Conservation (phyloP, 2,113 vertebrate genomes). For the Aleadryas rufinucha region DNA sequence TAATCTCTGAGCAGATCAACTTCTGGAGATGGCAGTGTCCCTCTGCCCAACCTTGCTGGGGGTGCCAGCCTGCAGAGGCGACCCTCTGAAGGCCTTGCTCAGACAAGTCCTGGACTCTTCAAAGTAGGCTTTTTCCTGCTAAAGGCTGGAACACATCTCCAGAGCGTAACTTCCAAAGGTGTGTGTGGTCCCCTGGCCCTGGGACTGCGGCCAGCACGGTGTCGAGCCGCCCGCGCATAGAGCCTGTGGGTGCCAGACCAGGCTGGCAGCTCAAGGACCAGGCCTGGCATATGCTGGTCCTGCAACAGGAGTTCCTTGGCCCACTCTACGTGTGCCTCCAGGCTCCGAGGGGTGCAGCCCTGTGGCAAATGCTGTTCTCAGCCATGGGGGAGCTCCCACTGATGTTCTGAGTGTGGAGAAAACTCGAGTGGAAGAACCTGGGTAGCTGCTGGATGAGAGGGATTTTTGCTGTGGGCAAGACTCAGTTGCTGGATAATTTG, state of each 20-base stretch:
- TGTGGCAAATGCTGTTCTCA: background rate
- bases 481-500: background rate
- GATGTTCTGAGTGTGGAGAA: background rate
- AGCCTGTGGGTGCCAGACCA: background rate
- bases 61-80: background rate
- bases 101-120: background rate
- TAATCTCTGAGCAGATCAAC: background rate
- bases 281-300: background rate
- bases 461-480: background rate
- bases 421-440: background rate
- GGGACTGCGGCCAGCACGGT: accelerated
- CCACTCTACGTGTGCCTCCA: background rate
- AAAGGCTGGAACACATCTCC: background rate
- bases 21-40: background rate
- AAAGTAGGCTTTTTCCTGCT: background rate
- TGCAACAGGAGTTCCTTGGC: background rate
- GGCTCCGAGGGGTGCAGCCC: accelerated
- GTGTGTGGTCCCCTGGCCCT: background rate
- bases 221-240: accelerated
- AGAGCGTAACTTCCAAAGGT: background rate
- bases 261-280: background rate
- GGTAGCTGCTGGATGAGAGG: background rate
- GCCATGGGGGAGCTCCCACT: background rate
- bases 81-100: background rate
- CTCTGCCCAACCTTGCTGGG: background rate